These are phyloP conservation scores for Halictus quadricinctus DNA, from an alignment of 2,888 invertebrate species.

Conservation along the genomic window DNA sequence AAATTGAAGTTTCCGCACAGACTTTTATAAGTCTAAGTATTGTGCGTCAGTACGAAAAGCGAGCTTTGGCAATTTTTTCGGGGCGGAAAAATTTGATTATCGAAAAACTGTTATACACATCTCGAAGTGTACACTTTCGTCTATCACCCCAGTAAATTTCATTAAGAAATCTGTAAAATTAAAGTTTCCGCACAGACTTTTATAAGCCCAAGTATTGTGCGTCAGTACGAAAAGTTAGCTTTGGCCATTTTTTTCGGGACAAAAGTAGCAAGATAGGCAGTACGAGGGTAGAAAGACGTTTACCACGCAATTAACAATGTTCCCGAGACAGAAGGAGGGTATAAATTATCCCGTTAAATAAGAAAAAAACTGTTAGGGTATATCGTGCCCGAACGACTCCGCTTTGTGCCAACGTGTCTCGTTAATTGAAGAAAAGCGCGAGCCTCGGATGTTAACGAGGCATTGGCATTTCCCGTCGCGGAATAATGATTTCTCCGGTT, in stretches of 20 bases:
- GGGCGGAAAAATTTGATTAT: background rate
- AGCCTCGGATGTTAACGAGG: background rate
- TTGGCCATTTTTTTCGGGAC: background rate
- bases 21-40: too few relatives aligned
- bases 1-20: background rate
- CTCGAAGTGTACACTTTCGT: background rate
- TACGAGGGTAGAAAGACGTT: background rate
- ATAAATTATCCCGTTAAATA: background rate
- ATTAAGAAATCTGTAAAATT: background rate
- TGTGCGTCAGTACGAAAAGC: too few relatives aligned
- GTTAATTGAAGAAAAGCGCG: background rate
- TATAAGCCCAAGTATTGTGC: background rate
- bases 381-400: background rate
- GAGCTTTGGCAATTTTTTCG: background rate
- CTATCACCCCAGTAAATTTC: background rate
- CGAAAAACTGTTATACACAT: background rate
- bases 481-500: constrained; percentile 26
- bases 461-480: constrained; percentile 27
- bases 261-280: background rate
- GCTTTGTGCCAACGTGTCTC: background rate
- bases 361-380: background rate
- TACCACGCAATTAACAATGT: background rate
- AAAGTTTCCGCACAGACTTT: background rate
- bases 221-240: background rate
- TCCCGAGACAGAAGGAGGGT: background rate